These are phyloP conservation scores for Hephaestus fuliginosus DNA, from an alignment of 2,797 vertebrate species.

Conservation along the genomic window DNA sequence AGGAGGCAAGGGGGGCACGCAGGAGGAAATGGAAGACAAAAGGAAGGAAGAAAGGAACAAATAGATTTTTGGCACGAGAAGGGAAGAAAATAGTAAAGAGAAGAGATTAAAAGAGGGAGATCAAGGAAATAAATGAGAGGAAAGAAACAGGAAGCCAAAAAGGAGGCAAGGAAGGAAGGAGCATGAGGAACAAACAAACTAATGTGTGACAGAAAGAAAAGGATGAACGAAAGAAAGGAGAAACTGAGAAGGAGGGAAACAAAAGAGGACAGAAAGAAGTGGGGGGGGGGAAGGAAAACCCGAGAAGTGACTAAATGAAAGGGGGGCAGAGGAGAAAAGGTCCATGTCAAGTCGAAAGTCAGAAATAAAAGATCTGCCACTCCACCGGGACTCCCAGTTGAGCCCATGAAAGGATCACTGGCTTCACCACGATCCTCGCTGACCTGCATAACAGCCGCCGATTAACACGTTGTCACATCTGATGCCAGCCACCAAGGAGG, in stretches of 20 bases:
- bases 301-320: neutral
- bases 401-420: slow-evolving; percentile 58
- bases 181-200: neutral
- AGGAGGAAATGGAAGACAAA: neutral
- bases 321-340: neutral
- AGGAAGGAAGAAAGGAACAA: neutral
- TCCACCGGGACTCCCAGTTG: slow-evolving; percentile 39
- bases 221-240: neutral
- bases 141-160: neutral
- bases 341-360: slow-evolving; percentile 18
- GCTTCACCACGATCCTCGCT: slow-evolving; percentile 49
- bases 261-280: neutral
- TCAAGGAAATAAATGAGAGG: neutral
- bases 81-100: neutral
- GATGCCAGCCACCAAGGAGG: slow-evolving; percentile 60
- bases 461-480: slow-evolving; percentile 77
- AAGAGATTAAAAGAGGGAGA: neutral
- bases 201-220: neutral
- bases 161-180: neutral
- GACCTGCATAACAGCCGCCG: slow-evolving; percentile 67
- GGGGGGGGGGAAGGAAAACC: neutral
- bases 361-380: slow-evolving; percentile 59
- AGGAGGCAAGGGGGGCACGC: neutral
- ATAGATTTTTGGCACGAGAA: neutral
- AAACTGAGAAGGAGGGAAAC: neutral